A percentile compares a stretch with the other conserved stretches of the same genome.
phyloP scores from a whole-genome alignment of 2,888 invertebrate species.

The Athetis lepigone region DNA sequence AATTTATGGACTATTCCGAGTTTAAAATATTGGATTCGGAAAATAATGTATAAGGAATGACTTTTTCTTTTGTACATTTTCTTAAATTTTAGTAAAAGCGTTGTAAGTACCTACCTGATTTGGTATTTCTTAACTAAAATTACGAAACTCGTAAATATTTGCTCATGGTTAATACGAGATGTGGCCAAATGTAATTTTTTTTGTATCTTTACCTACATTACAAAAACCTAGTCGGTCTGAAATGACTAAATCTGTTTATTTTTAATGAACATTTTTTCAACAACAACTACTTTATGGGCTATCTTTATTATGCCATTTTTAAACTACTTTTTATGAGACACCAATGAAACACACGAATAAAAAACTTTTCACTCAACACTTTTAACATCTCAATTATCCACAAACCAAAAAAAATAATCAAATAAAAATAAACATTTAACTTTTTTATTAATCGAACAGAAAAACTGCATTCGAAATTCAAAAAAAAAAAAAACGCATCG shows the following conservation, averaged over 20 bases:
- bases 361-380: constrained; percentile 24
- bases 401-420: neutral
- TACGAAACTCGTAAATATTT: constrained; percentile 45
- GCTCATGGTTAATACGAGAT: neutral
- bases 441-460: no score
- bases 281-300: neutral
- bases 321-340: neutral
- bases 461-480: neutral
- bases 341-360: neutral
- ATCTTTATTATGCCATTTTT: neutral
- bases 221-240: constrained; percentile 14
- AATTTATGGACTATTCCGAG: constrained; percentile 42
- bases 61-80: neutral
- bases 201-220: constrained; percentile 36
- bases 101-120: neutral
- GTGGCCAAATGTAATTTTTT: constrained; percentile 50
- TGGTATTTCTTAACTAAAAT: constrained; percentile 33
- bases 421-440: no score
- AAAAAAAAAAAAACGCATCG: constrained; percentile 14
- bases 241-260: constrained; percentile 25
- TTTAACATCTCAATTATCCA: neutral
- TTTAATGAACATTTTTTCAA: neutral
- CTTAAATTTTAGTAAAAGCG: neutral
- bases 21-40: constrained; percentile 32
- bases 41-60: constrained; percentile 12